These are phyloP conservation scores for Ganaspis brasiliensis DNA, from an alignment of 2,888 invertebrate species.

Conservation along the genomic window DNA sequence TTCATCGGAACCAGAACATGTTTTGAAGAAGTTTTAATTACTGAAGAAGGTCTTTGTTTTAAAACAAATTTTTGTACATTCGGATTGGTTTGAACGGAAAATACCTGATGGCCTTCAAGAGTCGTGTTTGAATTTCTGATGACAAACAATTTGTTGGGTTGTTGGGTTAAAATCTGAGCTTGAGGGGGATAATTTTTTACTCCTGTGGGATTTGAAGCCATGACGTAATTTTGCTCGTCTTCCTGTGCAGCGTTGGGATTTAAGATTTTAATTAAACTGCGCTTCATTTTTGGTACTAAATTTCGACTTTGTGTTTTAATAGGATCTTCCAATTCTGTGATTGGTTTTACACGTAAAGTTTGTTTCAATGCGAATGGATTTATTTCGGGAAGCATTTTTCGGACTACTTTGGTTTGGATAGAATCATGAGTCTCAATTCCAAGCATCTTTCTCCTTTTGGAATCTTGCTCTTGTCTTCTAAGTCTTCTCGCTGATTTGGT, in stretches of 20 bases:
- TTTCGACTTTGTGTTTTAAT: constrained; percentile 51
- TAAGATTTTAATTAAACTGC: neutral
- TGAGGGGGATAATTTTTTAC: neutral
- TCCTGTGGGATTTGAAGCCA: neutral
- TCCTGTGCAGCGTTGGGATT: neutral
- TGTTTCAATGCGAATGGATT: neutral
- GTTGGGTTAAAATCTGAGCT: neutral
- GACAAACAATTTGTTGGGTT: neutral
- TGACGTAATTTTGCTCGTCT: neutral
- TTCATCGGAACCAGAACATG: too few species aligned
- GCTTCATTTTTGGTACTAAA: neutral
- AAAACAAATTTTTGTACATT: neutral
- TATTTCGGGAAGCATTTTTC: too few species aligned
- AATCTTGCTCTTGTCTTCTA: too few species aligned
- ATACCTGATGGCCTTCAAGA: neutral
- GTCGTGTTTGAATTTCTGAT: neutral
- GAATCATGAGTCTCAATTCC: too few species aligned
- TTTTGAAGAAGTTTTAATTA: too few species aligned
- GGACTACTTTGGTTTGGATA: too few species aligned
- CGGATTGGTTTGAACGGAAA: neutral
- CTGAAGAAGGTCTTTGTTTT: too few species aligned
- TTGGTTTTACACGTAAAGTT: constrained; percentile 16
- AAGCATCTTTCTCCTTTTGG: too few species aligned
- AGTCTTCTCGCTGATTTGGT: too few species aligned
- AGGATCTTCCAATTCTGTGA: constrained; percentile 14